These are phyloP conservation scores for Synergus itoensis DNA, from an alignment of 2,888 invertebrate species.

Conservation along the genomic window DNA sequence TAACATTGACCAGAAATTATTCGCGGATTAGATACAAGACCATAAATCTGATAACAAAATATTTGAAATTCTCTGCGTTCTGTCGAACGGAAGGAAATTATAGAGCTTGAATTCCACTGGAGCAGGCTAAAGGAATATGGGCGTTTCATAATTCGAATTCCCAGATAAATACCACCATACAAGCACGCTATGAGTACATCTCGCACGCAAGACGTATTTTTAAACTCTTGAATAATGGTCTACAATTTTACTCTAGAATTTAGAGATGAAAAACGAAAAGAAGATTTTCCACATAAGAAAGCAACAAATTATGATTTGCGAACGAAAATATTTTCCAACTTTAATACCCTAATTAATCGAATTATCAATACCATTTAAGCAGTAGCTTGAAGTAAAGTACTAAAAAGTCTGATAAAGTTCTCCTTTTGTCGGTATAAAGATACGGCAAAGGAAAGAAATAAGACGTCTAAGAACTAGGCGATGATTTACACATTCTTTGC, in stretches of 20 bases:
- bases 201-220: slow-evolving; percentile 9
- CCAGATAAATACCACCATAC: slow-evolving; percentile 41
- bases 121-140: slow-evolving; percentile 26
- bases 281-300: neutral
- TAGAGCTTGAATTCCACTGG: slow-evolving; percentile 32
- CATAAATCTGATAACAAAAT: slow-evolving; percentile 25
- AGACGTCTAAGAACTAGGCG: neutral
- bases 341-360: neutral
- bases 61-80: slow-evolving; percentile 28
- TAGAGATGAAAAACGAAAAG: neutral
- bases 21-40: neutral
- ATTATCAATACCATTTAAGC: neutral
- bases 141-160: slow-evolving; percentile 45
- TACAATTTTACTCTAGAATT: neutral
- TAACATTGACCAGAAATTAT: neutral
- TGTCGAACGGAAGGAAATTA: slow-evolving; percentile 45
- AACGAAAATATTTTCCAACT: neutral
- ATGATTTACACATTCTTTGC: slow-evolving; percentile 25
- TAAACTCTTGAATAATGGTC: neutral
- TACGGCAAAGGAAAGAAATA: neutral
- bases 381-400: neutral
- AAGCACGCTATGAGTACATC: neutral
- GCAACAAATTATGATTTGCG: neutral
- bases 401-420: neutral
- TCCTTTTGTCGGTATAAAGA: neutral